Evolutionary conservation across 1,140 invertebrate genomes (phyloP), one percentile per base, ranked within the genome.

Genomic region (Pteromalus puparum): DNA sequence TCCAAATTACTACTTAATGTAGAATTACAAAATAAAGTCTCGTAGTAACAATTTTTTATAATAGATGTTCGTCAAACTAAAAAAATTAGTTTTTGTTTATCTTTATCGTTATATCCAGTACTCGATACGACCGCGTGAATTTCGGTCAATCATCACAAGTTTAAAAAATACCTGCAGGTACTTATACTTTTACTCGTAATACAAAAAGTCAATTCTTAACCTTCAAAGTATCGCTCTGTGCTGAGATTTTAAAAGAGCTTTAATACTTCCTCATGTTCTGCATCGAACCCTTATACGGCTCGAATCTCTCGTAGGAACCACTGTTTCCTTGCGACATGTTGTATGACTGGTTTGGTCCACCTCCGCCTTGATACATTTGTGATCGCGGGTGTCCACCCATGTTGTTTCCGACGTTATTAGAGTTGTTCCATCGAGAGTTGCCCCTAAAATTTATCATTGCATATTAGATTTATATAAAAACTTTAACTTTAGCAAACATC

Each of bases 261-360:
- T 87, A 90, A 42, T 93, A 93, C 86, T 93, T 93, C 87, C 92
- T 91, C 89, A 93, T 90, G 84, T 88, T 91, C 3, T 90, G 88
- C 87, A 93, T 90, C n/a, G 91, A 90, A 28, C 89, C 89, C 85
- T 93, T 93, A 86, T 93, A 93, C 5, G 92, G 91, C 70, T 93
- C 92, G 81, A 92, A 93, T 75, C 92, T 90, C 79, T 92, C 91
- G 79, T 93, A 93, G 0, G 92, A 92, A 48, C 87, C 81, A 30
- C 91, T 91, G 42, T 91, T 92, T 13, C 91, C 91, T 61, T 90
- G 90, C 13, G 92, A 82, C 80, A 93, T 87, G 81, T 90, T 90
- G 86, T 91, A 90, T 4, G 91, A 91, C 26, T 77, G 67, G 0
- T 42, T 34, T 70, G 90, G 92, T 42, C 92, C 90, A 30, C 91